Evolutionary conservation across 1,140 invertebrate genomes (phyloP), one percentile per base, ranked within the genome.

Genomic region (Lepidurus arcticus): DNA sequence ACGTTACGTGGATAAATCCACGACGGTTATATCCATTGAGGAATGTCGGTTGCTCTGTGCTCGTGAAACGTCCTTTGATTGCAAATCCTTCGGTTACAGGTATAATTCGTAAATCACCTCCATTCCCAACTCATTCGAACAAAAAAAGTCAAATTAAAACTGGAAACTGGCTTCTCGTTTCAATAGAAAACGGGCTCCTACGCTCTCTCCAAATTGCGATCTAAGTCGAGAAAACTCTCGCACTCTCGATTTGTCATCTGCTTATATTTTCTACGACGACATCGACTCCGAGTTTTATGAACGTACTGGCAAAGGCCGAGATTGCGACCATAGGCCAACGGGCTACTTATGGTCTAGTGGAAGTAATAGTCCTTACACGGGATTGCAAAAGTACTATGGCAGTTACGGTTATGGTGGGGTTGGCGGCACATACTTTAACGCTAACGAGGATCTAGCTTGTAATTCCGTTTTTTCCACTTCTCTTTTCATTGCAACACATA

Each of bases 11-110:
- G 86, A 89, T 81, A 87, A 89, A 79, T 88, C 90, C 6, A 84
- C 92, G 13, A 87, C 88, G 44, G 92, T 92, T 82, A 90, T 92
- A 79, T 87, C 88, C 2, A 83, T 93, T 6, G 89, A 92, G 79
- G 90, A 92, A 80, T 94, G 92, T 83, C 88, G 91, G 83, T 84
- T 88, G 74, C 90, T 91, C 81, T 94, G 92, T 81, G 89, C 89
- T n/a, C 86, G 87, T 1, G 92, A 93, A 83, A 90, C 88, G 81
- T 84, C 87, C 75, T 93, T 93, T 83, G 87, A 87, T 78, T 94
- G 92, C 82, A 91, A 92, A 85, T 92, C 92, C 79, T 94, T 93
- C 83, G 93, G 93, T 85, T 93, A 92, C 84, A 90, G 90, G 91
- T 92, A 86, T 84, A 83, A 82, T 7, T 74, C 42, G 24, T 0